Evolutionary conservation across 2,888 invertebrate genomes (phyloP).

Genomic region (Pilophorus perplexus): DNA sequence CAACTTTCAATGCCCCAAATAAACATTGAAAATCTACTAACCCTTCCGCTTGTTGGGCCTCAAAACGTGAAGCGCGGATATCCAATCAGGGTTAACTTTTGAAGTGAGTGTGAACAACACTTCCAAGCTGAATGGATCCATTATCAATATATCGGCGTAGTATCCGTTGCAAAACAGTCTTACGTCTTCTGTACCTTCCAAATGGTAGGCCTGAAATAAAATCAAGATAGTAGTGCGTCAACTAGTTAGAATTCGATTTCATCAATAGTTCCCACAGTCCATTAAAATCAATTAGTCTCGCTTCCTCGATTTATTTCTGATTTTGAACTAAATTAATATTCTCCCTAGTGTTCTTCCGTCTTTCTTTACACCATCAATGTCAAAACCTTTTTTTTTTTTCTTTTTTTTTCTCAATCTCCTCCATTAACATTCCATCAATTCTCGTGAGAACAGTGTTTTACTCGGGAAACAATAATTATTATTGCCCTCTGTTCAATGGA

Average conservation of each 20-base stretch:
- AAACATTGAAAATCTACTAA: conserved; percentile 49
- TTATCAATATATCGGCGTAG: conserved; percentile 94
- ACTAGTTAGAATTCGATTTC: too few species aligned
- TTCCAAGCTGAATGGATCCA: conserved; percentile 94
- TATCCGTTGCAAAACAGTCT: conserved; percentile 95
- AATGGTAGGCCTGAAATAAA: conserved; percentile 68
- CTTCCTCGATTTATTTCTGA: too few species aligned
- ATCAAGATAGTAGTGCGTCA: too few species aligned
- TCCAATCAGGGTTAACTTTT: conserved; percentile 97
- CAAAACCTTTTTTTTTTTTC: too few species aligned
- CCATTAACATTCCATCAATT: too few species aligned
- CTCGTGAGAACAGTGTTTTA: too few species aligned
- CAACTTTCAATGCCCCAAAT: neutral
- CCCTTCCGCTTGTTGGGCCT: conserved; percentile 65
- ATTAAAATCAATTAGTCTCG: too few species aligned
- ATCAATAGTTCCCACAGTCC: too few species aligned
- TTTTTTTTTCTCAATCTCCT: too few species aligned
- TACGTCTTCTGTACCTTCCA: conserved; percentile 78
- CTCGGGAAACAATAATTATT: neutral
- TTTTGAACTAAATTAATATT: too few species aligned
- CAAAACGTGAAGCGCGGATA: conserved; percentile 87
- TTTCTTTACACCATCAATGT: too few species aligned
- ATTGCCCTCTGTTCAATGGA: neutral
- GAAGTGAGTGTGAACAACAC: conserved; percentile 88
- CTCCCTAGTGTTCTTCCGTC: too few species aligned